phyloP scores from a whole-genome alignment of 2,888 invertebrate species.

The Kryphioiulus occultus region DNA sequence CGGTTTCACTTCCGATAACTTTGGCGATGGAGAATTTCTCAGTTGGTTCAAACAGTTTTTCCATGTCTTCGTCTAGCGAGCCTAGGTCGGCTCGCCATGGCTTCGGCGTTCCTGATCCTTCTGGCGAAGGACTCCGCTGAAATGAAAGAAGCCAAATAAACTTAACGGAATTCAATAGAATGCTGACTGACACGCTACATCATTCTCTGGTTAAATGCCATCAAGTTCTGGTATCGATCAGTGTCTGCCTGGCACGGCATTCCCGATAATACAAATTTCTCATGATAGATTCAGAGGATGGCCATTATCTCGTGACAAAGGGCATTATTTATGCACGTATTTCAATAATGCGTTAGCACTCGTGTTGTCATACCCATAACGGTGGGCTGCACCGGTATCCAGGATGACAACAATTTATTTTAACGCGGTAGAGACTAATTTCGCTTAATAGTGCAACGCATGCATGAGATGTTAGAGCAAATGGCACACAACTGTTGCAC shows the following conservation, averaged over 20 bases:
- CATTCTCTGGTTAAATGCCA: neutral
- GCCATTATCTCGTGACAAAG: neutral
- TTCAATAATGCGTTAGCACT: neutral
- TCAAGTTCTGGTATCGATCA: neutral
- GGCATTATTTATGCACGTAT: neutral
- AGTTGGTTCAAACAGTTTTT: slow-evolving; percentile 55
- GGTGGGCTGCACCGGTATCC: neutral
- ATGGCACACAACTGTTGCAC: neutral
- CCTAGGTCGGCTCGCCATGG: slow-evolving; percentile 46
- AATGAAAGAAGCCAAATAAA: slow-evolving; percentile 27
- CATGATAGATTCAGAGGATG: neutral
- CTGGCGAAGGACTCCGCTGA: slow-evolving; percentile 45
- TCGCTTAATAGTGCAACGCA: neutral
- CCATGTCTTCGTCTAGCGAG: slow-evolving; percentile 56
- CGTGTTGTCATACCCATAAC: neutral
- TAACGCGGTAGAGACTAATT: neutral
- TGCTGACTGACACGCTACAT: neutral
- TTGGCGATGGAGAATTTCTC: slow-evolving; percentile 53
- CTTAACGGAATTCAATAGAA: slow-evolving; percentile 35
- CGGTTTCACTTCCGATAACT: slow-evolving; percentile 37
- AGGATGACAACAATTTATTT: neutral
- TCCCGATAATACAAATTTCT: neutral
- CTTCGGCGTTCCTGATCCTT: slow-evolving; percentile 37
- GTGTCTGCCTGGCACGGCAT: neutral
- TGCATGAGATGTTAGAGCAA: neutral